A percentile compares a stretch with the other conserved stretches of the same genome.
Conservation (phyloP, 2,113 vertebrate genomes). For the Taurulus bubalis region DNA sequence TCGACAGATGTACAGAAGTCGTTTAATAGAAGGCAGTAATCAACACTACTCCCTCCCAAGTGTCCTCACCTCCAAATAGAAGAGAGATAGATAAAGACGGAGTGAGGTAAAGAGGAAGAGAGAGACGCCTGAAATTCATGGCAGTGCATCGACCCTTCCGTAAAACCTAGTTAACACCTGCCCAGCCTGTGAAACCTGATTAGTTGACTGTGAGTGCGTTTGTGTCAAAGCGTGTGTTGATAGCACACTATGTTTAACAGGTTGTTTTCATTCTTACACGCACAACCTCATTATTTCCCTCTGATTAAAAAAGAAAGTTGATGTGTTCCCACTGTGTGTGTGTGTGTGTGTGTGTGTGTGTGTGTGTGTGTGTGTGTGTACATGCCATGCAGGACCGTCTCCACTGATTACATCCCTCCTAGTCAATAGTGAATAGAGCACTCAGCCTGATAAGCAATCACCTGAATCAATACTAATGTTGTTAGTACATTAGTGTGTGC, state of each 20-base stretch:
- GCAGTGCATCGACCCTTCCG: conserved; percentile 69
- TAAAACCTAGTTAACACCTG: conserved; percentile 79
- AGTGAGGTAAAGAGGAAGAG: conserved; percentile 25
- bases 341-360: conserved; percentile 39
- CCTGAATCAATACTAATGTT: conserved; percentile 86
- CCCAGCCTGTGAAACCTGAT: conserved; percentile 75
- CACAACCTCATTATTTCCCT: conserved; percentile 54
- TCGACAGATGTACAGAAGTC: conserved; percentile 53
- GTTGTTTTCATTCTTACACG: conserved; percentile 47
- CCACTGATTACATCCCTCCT: conserved; percentile 76
- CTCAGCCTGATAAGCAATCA: conserved; percentile 86
- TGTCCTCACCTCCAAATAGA: conserved; percentile 41
- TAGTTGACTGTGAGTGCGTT: conserved; percentile 60
- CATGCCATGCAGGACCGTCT: conserved; percentile 48
- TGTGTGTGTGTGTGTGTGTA: conserved; percentile 31
- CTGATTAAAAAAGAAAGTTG: conserved; percentile 67
- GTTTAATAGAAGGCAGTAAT: conserved; percentile 69
- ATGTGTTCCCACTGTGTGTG: conserved; percentile 29
- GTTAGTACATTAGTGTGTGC: conserved; percentile 68
- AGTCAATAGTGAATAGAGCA: conserved; percentile 85
- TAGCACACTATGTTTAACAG: conserved; percentile 54
- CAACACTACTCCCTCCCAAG: conserved; percentile 52
- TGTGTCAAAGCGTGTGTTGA: conserved; percentile 50
- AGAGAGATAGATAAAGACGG: conserved; percentile 39
- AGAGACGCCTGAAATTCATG: conserved; percentile 74